These are phyloP conservation scores for Malthinus flaveolus DNA, from an alignment of 2,888 invertebrate species.

Conservation along the genomic window DNA sequence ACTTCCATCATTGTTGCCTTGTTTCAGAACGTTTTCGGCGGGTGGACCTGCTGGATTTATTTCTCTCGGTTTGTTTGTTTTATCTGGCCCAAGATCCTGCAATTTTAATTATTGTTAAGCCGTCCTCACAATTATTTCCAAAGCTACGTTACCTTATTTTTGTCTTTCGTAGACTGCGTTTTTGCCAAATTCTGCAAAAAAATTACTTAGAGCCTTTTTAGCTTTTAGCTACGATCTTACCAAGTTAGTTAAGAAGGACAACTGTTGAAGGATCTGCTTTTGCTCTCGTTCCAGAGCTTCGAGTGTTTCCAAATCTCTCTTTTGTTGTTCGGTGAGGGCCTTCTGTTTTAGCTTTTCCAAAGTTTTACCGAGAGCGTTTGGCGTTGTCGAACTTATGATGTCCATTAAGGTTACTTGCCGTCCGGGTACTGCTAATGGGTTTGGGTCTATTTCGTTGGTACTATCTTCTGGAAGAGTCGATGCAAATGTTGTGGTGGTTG, in stretches of 20 bases:
- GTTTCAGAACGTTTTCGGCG: conserved; percentile 45
- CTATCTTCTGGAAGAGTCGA: neutral
- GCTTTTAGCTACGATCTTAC: conserved; percentile 35
- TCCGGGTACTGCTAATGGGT: neutral
- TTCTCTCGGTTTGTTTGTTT: too few relatives aligned
- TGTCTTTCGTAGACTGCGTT: neutral
- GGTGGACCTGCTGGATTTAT: conserved; percentile 11
- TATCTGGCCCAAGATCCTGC: too few relatives aligned
- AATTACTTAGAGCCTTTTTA: neutral
- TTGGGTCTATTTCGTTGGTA: conserved; percentile 2
- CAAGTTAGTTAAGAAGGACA: conserved; percentile 47
- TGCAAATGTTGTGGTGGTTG: conserved; percentile 12
- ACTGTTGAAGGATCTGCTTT: conserved; percentile 49
- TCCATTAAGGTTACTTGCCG: neutral
- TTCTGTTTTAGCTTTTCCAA: conserved; percentile 36
- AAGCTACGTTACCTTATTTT: conserved; percentile 35
- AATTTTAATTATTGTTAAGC: neutral
- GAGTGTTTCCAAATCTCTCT: conserved; percentile 48
- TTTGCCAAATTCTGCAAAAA: conserved; percentile 37
- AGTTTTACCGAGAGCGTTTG: neutral
- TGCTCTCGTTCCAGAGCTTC: conserved; percentile 51
- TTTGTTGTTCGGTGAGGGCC: conserved; percentile 49
- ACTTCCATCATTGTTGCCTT: conserved; percentile 43
- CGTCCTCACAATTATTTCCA: neutral
- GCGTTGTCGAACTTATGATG: neutral